Percentiles rank a stretch among this genome's conserved stretches.
Conservation (phyloP, 1,140 invertebrate species). For the Atta texana region DNA sequence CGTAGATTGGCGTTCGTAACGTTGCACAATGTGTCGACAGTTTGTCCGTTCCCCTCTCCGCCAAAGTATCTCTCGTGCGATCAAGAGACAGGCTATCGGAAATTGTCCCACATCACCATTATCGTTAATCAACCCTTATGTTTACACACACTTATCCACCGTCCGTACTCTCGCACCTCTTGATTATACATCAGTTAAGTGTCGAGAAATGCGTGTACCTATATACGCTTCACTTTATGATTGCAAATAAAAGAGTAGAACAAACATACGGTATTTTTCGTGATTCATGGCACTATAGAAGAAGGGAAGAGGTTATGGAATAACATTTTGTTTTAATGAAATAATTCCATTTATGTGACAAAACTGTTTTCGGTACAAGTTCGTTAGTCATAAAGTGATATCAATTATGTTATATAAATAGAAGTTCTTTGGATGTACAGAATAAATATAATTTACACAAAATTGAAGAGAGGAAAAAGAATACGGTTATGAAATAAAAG, state of each 20-base stretch:
- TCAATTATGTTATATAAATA: too few relatives aligned
- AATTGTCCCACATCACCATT: constrained; percentile 73
- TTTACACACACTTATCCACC: constrained; percentile 70
- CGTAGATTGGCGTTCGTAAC: constrained; percentile 62
- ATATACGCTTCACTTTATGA: constrained; percentile 13
- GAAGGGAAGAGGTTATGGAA: too few relatives aligned
- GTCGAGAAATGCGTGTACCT: constrained; percentile 18
- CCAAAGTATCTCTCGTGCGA: constrained; percentile 46
- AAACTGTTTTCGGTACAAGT: too few relatives aligned
- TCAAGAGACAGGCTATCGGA: constrained; percentile 72
- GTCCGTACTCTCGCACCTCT: constrained; percentile 46
- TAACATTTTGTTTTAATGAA: too few relatives aligned
- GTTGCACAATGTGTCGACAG: constrained; percentile 66
- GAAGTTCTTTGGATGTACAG: too few relatives aligned
- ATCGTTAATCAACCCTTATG: constrained; percentile 76
- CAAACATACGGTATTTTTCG: background rate
- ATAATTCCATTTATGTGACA: too few relatives aligned
- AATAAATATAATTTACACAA: too few relatives aligned
- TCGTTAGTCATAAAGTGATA: too few relatives aligned
- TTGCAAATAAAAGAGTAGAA: background rate
- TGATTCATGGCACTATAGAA: background rate
- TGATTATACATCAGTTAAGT: constrained; percentile 46
- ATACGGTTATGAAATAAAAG: too few relatives aligned
- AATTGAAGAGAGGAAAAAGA: too few relatives aligned
- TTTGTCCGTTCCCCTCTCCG: constrained; percentile 36